These are phyloP conservation scores for Anoplopoma fimbria DNA, from an alignment of 2,113 vertebrate species.

Conservation along the genomic window DNA sequence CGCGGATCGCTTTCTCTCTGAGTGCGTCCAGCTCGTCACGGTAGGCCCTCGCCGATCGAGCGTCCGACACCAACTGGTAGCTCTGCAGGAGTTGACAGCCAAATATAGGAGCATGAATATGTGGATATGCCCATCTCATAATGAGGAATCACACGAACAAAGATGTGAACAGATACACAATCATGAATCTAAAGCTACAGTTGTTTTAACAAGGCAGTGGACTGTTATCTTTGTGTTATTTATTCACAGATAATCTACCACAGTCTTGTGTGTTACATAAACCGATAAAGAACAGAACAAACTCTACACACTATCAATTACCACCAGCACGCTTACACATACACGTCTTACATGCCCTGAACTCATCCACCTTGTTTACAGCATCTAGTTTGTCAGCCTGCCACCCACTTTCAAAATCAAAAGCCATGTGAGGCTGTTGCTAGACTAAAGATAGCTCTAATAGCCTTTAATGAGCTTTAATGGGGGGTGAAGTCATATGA, in stretches of 20 bases:
- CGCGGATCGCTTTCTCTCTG: slow-evolving; percentile 93
- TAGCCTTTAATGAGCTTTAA: slow-evolving; percentile 73
- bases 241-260: neutral
- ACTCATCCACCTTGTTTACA: slow-evolving; percentile 43
- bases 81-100: slow-evolving; percentile 83
- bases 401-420: slow-evolving; percentile 46
- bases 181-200: neutral
- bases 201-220: neutral
- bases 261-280: neutral
- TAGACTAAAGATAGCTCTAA: slow-evolving; percentile 74
- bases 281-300: slow-evolving; percentile 24
- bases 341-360: neutral
- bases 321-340: neutral
- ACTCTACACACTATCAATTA: slow-evolving; percentile 1
- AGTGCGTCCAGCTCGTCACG: slow-evolving; percentile 96
- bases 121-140: neutral
- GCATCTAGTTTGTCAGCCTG: slow-evolving; percentile 7
- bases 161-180: slow-evolving; percentile 2
- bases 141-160: neutral
- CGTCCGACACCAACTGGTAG: slow-evolving; percentile 92
- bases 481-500: slow-evolving; percentile 21
- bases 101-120: neutral
- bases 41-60: slow-evolving; percentile 93
- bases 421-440: slow-evolving; percentile 56
- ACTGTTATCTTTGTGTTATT: slow-evolving; percentile 16